phyloP scores from a whole-genome alignment of 2,797 vertebrate species.

The Enteromius unitaeniatus region DNA sequence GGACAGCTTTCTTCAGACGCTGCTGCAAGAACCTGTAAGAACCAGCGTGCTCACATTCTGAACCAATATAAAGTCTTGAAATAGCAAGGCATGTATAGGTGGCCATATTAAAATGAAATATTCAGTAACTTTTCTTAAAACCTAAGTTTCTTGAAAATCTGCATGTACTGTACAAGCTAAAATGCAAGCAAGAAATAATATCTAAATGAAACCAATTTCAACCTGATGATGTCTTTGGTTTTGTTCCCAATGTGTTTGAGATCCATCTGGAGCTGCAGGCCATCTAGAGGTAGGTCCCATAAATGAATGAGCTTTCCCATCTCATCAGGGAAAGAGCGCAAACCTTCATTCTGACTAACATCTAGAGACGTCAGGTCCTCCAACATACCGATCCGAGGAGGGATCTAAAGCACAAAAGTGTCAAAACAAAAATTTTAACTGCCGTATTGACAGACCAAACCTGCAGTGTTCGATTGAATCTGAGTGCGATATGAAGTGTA shows the following conservation, averaged over 20 bases:
- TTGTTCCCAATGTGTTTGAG: slow-evolving; percentile 92
- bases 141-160: neutral
- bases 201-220: slow-evolving; percentile 1
- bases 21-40: slow-evolving; percentile 91
- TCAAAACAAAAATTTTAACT: too few relatives aligned
- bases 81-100: neutral
- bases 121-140: neutral
- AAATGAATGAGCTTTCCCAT: slow-evolving; percentile 91
- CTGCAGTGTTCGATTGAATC: neutral
- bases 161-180: neutral
- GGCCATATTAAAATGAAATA: neutral
- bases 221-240: slow-evolving; percentile 97
- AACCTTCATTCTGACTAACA: slow-evolving; percentile 85
- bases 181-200: neutral
- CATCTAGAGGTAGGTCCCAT: slow-evolving; percentile 97
- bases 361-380: slow-evolving; percentile 92
- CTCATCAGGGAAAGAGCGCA: slow-evolving; percentile 93
- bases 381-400: slow-evolving; percentile 89
- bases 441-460: neutral
- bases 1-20: slow-evolving; percentile 93
- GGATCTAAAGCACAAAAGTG: slow-evolving; percentile 79
- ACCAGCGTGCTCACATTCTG: neutral
- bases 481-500: slow-evolving; percentile 62
- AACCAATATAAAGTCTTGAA: neutral
- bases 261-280: slow-evolving; percentile 90